phyloP scores from a whole-genome alignment of 37 sponge, comb jelly and placozoan genomes.

The Beroe forskalii region DNA sequence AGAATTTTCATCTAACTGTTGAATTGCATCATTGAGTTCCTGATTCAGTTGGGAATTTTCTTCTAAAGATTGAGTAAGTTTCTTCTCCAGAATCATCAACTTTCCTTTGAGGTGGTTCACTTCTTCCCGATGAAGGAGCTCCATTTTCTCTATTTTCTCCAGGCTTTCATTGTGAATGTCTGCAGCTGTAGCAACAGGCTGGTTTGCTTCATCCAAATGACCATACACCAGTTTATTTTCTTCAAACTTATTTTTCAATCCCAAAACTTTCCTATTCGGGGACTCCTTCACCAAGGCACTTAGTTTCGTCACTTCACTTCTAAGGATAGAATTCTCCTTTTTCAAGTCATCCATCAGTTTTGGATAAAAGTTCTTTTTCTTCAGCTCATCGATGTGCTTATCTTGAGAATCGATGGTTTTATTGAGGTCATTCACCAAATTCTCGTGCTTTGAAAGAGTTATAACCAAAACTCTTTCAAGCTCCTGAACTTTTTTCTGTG shows the following conservation, averaged over 20 bases:
- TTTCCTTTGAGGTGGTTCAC: conserved; percentile 45
- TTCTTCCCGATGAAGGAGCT: conserved; percentile 24
- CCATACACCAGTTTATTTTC: background rate
- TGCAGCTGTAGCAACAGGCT: background rate
- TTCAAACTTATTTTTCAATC: conserved; percentile 59
- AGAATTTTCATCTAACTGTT: conserved; percentile 56
- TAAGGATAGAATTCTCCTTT: conserved; percentile 4
- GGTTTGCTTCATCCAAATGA: background rate
- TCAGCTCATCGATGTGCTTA: conserved; percentile 46
- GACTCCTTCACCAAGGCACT: conserved; percentile 45
- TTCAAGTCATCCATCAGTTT: conserved; percentile 63
- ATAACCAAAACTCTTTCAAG: conserved; percentile 30
- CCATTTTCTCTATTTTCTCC: conserved; percentile 26
- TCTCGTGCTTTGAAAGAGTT: conserved; percentile 39
- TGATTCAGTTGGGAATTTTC: conserved; percentile 56
- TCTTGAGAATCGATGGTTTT: conserved; percentile 52
- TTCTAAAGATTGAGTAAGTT: conserved; percentile 3
- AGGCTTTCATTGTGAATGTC: background rate
- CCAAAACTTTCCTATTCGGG: conserved; percentile 32
- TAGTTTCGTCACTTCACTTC: conserved; percentile 9
- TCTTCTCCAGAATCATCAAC: conserved; percentile 45
- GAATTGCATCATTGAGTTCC: conserved; percentile 38
- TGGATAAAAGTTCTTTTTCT: conserved; percentile 62
- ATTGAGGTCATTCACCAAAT: conserved; percentile 30
- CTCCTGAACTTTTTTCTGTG: conserved; percentile 54